Conservation (phyloP, 2,113 vertebrate genomes). For the Edolisoma coerulescens region DNA sequence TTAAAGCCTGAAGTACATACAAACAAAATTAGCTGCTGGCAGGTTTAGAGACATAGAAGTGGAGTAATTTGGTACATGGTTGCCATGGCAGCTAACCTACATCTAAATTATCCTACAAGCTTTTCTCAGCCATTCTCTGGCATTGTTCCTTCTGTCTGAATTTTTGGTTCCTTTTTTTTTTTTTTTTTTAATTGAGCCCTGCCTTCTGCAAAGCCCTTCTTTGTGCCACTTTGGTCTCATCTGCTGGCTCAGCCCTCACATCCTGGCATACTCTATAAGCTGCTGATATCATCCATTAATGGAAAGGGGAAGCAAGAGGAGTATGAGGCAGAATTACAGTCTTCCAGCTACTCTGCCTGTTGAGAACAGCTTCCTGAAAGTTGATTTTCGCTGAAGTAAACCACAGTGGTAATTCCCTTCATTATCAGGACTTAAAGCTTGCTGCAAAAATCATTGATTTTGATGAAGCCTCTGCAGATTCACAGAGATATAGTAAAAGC, state of each 20-base stretch:
- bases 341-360: not conserved
- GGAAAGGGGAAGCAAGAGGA: not conserved
- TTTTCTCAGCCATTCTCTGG: not conserved
- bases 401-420: not conserved
- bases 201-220: not conserved
- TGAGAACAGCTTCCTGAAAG: not conserved
- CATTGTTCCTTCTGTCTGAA: not conserved
- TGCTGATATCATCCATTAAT: not conserved
- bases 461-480: not conserved
- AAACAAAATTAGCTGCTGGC: not conserved
- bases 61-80: not conserved
- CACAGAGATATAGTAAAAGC: not conserved
- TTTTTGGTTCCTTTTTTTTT: not conserved
- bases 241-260: not conserved
- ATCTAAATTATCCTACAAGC: not conserved
- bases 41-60: conserved; percentile 4
- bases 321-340: not conserved
- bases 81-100: conserved; percentile 54
- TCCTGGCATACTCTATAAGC: not conserved
- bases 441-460: not conserved
- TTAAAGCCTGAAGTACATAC: not conserved
- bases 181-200: not conserved
- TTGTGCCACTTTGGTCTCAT: not conserved
- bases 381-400: not conserved
- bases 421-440: not conserved